A percentile compares a stretch with the other conserved stretches of the same genome.
These are phyloP conservation scores for Heliconius hortense DNA, from an alignment of 2,888 invertebrate genomes.

Conservation along the genomic window DNA sequence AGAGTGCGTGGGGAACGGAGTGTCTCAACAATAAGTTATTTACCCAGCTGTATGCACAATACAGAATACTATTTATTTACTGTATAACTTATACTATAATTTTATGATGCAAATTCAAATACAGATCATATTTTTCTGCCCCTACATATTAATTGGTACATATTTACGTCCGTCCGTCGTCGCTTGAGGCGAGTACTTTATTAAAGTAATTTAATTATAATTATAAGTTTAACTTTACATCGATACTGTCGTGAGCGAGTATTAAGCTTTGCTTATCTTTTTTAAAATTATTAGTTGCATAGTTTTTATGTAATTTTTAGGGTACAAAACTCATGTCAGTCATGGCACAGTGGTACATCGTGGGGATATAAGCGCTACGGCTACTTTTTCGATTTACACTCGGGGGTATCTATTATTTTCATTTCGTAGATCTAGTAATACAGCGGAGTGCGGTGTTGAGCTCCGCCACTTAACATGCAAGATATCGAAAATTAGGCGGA, in stretches of 20 bases:
- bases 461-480: not conserved
- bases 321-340: not conserved
- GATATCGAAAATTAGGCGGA: too few species aligned
- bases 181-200: conserved; percentile 52
- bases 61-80: too few species aligned
- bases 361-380: too few species aligned
- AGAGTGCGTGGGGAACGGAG: too few species aligned
- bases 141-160: conserved; percentile 74
- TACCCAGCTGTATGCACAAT: too few species aligned
- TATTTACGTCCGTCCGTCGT: conserved; percentile 57
- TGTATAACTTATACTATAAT: not conserved
- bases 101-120: conserved; percentile 18
- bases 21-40: too few species aligned
- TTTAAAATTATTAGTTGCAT: not conserved
- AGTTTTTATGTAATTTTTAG: not conserved
- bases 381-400: too few species aligned
- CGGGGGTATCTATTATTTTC: too few species aligned
- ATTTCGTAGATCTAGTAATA: too few species aligned
- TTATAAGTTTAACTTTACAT: conserved; percentile 41
- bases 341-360: not conserved
- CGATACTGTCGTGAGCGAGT: conserved; percentile 33
- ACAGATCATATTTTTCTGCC: conserved; percentile 46
- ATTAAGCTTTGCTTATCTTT: conserved; percentile 4
- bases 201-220: conserved; percentile 42
- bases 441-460: not conserved